Percentiles rank a stretch among this genome's conserved stretches.
Evolutionary conservation across 2,797 vertebrate genomes (phyloP).

Genomic region (Helarctos malayanus): DNA sequence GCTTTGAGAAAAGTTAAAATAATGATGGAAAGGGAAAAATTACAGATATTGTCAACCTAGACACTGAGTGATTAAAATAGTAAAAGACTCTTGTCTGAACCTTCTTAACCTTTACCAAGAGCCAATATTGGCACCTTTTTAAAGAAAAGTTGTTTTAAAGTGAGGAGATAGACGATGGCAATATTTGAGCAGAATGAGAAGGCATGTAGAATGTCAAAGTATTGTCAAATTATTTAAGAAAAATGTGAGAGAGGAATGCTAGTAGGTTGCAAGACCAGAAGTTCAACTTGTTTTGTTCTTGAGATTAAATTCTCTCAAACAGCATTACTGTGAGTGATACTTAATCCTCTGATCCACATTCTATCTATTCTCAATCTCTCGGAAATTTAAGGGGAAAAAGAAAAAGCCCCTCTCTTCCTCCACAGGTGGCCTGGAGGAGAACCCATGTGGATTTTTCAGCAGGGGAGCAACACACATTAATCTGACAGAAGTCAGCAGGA

Average conservation of each 20-base stretch:
- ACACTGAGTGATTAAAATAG: background rate
- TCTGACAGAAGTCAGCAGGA: conserved; percentile 65
- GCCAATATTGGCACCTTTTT: background rate
- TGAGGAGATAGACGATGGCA: background rate
- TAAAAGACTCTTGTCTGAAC: background rate
- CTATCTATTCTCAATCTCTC: conserved; percentile 26
- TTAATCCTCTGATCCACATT: background rate
- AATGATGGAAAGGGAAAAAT: background rate
- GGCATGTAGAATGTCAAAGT: background rate
- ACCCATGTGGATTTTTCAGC: conserved; percentile 44
- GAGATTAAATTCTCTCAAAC: conserved; percentile 34
- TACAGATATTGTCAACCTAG: background rate
- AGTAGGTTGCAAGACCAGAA: background rate
- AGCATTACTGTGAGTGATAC: background rate
- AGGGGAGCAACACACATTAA: conserved; percentile 26
- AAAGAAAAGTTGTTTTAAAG: background rate
- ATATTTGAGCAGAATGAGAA: background rate
- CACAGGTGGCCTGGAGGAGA: background rate
- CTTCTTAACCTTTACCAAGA: background rate
- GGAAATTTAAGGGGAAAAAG: conserved; percentile 35
- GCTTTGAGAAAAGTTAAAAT: conserved; percentile 4
- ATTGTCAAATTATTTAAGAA: conserved; percentile 8
- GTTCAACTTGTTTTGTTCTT: background rate
- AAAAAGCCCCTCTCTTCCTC: background rate
- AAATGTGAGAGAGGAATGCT: background rate